Base-by-base conservation (phyloP, 2,888 invertebrate species). In the Rhorus exstirpatorius region DNA sequence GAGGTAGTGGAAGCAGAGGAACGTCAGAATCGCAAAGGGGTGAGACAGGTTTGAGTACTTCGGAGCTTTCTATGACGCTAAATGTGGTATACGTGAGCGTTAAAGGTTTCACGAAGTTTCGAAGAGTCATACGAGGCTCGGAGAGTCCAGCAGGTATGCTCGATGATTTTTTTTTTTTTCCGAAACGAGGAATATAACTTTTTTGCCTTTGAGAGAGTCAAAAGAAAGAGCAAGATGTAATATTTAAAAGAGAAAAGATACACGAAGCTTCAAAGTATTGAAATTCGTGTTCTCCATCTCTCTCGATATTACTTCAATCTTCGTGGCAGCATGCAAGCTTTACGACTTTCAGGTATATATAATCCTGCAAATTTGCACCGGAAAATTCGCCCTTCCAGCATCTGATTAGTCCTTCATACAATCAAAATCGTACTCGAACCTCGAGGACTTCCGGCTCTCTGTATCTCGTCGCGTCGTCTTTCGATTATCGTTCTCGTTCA, bases 401-500 rank as follows among this genome's bases (percentile, higher is more conserved):
- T 74, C 74, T 70, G 78, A 78, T 81, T 74, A 78, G 77, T 68
- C 78, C 63, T 74, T 46, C 49, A 53, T 46, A 78, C 53, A 65
- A 71, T 58, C 12, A 24, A 21, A 51, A 12, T 35, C 44, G 70
- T 51, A 71, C 31, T 82, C 60, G 26, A 46, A 46, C 41, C 58
- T 53, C 60, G 35, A 74, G 35, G 63, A 78, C 74, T 82, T 82
- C 75, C 79, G 75, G 77, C 74, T 68, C 67, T 49, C 51, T n/a
- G n/a, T n/a, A 14, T 67, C 14, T 35, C 35, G 26, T 49, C 53
- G 4, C 19, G 17, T 17, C 24, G 14, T 72, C 65, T 26, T 35
- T 26, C 44, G 35, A 78, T 81, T 83, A 85, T 83, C 74, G 85
- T 85, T 84, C 80, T 84, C 86, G 87, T 85, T 89, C 88, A 90